Percentiles rank a stretch among this genome's conserved stretches.
These are phyloP conservation scores for Thyatira batis DNA, from an alignment of 2,888 invertebrate species.

Conservation along the genomic window DNA sequence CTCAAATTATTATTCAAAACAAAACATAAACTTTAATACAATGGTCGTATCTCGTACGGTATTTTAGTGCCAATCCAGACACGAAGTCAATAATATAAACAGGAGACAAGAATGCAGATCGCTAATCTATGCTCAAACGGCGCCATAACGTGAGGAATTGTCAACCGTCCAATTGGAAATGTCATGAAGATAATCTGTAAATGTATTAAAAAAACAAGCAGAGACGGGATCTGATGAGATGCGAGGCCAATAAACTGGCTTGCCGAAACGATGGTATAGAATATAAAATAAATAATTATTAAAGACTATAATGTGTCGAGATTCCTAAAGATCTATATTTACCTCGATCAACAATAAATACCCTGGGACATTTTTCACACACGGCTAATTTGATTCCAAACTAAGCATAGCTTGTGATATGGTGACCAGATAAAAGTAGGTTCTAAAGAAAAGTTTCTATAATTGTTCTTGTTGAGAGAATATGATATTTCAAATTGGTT, in stretches of 20 bases:
- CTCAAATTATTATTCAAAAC: neutral
- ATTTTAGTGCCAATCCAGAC: neutral
- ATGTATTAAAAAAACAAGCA: neutral
- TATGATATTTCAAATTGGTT: too few relatives aligned
- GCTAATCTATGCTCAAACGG: conserved; percentile 12
- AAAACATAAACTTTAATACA: neutral
- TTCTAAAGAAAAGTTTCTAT: too few relatives aligned
- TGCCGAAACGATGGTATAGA: neutral
- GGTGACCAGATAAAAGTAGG: too few relatives aligned
- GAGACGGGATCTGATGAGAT: neutral
- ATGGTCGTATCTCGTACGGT: neutral
- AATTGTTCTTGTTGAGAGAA: too few relatives aligned
- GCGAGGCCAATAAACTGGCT: neutral
- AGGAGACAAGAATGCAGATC: neutral
- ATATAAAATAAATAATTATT: too few relatives aligned
- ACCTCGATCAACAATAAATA: too few relatives aligned
- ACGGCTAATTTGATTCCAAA: too few relatives aligned
- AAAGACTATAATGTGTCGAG: too few relatives aligned
- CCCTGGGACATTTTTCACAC: too few relatives aligned
- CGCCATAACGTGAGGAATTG: conserved; percentile 11
- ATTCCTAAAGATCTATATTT: too few relatives aligned
- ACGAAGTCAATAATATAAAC: neutral
- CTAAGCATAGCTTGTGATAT: too few relatives aligned
- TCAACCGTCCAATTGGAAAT: conserved; percentile 16
- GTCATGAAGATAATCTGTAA: conserved; percentile 28